Percentiles rank a stretch among this genome's conserved stretches.
Evolutionary conservation across 2,797 vertebrate species (phyloP).

Genomic region (Bradypodion ventrale): DNA sequence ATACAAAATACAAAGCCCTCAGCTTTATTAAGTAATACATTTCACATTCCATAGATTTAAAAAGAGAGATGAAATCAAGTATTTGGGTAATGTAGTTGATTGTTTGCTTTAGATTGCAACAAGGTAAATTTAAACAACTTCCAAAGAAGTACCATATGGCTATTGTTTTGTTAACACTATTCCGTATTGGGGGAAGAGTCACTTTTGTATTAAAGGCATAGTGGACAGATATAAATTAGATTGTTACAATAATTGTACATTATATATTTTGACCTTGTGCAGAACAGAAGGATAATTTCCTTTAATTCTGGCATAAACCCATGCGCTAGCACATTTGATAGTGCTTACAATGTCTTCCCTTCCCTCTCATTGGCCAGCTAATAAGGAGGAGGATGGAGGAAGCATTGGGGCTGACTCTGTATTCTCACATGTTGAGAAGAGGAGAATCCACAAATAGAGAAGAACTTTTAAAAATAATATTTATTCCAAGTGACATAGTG

Average conservation of each 20-base stretch:
- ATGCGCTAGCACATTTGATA: background rate
- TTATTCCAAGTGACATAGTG: too few relatives aligned
- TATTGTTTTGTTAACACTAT: background rate
- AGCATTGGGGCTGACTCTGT: background rate
- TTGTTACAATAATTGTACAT: slow-evolving; percentile 9
- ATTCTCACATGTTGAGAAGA: background rate
- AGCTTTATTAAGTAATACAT: slow-evolving; percentile 61
- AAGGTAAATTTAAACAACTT: slow-evolving; percentile 54
- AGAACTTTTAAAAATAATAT: too few relatives aligned
- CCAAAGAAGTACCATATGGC: slow-evolving; percentile 24
- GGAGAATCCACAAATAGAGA: background rate
- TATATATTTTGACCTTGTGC: slow-evolving; percentile 31
- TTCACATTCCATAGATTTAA: slow-evolving; percentile 54
- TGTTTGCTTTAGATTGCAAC: slow-evolving; percentile 47
- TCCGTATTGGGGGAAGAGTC: slow-evolving; percentile 4
- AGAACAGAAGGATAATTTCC: slow-evolving; percentile 7
- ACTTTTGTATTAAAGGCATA: slow-evolving; percentile 25
- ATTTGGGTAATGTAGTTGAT: slow-evolving; percentile 58
- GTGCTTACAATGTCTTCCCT: background rate
- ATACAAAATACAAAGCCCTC: slow-evolving; percentile 61
- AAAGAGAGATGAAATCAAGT: slow-evolving; percentile 38
- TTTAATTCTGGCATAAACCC: slow-evolving; percentile 12
- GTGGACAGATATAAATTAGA: background rate
- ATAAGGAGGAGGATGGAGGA: background rate
- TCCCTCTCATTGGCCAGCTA: background rate